phyloP scores from a whole-genome alignment of 2,888 invertebrate genomes.

The Acanthosepion lycidas region DNA sequence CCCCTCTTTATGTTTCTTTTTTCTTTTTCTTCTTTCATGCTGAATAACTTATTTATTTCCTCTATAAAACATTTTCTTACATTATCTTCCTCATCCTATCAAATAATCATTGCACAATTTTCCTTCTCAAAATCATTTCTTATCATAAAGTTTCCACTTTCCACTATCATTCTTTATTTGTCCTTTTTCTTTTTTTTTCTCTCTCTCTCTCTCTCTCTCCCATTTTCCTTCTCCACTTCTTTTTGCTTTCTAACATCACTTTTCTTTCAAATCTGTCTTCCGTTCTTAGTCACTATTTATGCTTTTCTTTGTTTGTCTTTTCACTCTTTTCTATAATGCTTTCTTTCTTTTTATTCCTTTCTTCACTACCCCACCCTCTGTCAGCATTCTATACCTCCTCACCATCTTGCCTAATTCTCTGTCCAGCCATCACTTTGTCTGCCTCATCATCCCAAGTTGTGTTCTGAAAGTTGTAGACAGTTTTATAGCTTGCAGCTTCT shows the following conservation, averaged over 20 bases:
- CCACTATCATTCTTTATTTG: neutral
- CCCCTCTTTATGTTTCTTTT: neutral
- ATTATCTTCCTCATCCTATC: too few relatives aligned
- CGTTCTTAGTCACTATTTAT: neutral
- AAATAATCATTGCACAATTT: too few relatives aligned
- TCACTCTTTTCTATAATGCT: neutral
- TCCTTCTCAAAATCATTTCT: too few relatives aligned
- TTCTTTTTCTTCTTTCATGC: neutral
- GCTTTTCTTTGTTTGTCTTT: neutral
- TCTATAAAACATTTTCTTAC: too few relatives aligned
- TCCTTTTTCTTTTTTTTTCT: neutral
- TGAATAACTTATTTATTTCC: too few relatives aligned
- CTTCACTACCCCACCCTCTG: neutral
- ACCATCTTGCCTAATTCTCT: neutral
- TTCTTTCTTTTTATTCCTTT: neutral
- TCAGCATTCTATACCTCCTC: neutral
- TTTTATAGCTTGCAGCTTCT: slow-evolving; percentile 33
- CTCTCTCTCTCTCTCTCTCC: neutral
- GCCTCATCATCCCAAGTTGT: neutral
- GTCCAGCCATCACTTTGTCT: neutral
- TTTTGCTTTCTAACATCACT: slow-evolving; percentile 41
- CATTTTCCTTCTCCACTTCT: neutral
- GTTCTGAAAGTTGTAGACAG: slow-evolving; percentile 22
- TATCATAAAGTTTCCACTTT: too few relatives aligned
- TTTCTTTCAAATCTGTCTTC: slow-evolving; percentile 34